These are phyloP conservation scores for Scartelaos histophorus DNA, from an alignment of 2,113 vertebrate genomes.

Conservation along the genomic window DNA sequence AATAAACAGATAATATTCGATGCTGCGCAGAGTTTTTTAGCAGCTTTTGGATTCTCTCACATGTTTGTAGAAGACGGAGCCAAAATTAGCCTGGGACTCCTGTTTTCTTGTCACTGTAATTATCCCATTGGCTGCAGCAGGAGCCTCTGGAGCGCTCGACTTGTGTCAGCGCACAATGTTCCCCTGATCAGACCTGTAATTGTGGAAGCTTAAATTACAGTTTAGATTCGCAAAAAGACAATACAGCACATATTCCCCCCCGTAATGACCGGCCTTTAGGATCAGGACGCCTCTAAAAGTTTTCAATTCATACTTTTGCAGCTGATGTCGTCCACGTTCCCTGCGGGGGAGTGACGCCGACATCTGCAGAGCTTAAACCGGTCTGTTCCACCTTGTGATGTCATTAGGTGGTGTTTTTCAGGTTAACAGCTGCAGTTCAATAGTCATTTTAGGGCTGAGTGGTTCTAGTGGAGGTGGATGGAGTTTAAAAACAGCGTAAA, in stretches of 20 bases:
- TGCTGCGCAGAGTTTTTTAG: neutral
- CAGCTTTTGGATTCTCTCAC: neutral
- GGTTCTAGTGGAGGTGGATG: too few relatives aligned
- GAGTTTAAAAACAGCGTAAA: too few relatives aligned
- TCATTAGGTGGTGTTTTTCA: too few relatives aligned
- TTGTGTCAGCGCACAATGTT: constrained; percentile 46
- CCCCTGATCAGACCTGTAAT: constrained; percentile 30
- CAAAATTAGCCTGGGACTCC: constrained; percentile 10
- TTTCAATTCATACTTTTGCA: neutral
- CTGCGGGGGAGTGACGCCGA: too few relatives aligned
- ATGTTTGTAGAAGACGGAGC: constrained; percentile 21
- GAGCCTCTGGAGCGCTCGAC: constrained; percentile 33
- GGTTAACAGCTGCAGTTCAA: too few relatives aligned
- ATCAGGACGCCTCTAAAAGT: neutral
- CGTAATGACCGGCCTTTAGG: neutral
- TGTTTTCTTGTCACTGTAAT: constrained; percentile 44
- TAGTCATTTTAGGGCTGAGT: too few relatives aligned
- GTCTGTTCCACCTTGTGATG: too few relatives aligned
- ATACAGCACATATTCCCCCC: neutral
- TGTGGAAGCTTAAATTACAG: constrained; percentile 36
- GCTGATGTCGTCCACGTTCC: too few relatives aligned
- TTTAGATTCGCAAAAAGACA: constrained; percentile 20
- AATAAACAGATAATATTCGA: neutral
- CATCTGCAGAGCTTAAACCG: too few relatives aligned
- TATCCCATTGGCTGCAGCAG: constrained; percentile 38